phyloP scores from a whole-genome alignment of 2,888 invertebrate species.

The Acleris laterana region DNA sequence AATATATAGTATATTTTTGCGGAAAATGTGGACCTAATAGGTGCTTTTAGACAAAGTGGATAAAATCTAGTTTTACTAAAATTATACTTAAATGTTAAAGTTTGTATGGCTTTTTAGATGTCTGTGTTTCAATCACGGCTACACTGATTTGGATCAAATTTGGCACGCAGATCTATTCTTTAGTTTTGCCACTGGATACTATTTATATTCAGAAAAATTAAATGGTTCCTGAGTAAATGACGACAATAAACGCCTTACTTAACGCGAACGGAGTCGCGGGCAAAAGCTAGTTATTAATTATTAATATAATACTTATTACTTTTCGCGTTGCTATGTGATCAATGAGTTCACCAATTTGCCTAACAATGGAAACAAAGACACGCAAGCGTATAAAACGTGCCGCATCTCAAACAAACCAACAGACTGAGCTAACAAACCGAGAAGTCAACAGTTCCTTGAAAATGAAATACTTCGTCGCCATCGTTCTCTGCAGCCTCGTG shows the following conservation, averaged over 20 bases:
- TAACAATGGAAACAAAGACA: conserved; percentile 12
- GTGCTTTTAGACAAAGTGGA: too few relatives aligned
- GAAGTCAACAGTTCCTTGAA: background rate
- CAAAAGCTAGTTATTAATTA: too few relatives aligned
- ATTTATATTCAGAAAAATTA: too few relatives aligned
- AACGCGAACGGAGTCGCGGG: too few relatives aligned
- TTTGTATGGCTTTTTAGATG: background rate
- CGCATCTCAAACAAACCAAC: background rate
- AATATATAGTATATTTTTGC: too few relatives aligned
- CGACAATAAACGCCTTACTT: too few relatives aligned
- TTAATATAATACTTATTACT: too few relatives aligned
- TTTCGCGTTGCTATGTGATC: too few relatives aligned
- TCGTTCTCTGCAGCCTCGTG: conserved; percentile 10
- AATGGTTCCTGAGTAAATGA: too few relatives aligned
- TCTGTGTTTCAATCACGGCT: background rate
- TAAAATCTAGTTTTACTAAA: background rate
- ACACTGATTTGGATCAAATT: background rate
- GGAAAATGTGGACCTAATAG: too few relatives aligned
- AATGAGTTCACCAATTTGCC: background rate
- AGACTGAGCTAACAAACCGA: conserved; percentile 1
- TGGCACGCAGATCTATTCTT: too few relatives aligned
- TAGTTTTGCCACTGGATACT: too few relatives aligned
- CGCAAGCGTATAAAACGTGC: conserved; percentile 16
- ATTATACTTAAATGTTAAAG: background rate
- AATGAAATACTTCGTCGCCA: conserved; percentile 12